Base-by-base conservation (phyloP, 2,113 vertebrate species). In the Psilopogon haemacephalus region DNA sequence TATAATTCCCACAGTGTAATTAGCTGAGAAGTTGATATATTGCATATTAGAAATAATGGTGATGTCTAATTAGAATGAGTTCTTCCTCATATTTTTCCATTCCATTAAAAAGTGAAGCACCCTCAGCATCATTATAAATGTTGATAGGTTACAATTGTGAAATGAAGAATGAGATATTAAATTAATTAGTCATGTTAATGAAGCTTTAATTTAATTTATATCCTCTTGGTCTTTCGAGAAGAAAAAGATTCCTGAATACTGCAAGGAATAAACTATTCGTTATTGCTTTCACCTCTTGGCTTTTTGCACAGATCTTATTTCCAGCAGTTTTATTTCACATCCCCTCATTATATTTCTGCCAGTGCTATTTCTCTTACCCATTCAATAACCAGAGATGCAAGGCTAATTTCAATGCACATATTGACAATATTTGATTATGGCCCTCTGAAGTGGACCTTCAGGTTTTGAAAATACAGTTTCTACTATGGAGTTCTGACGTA, bases 1-100 rank as follows among this genome's bases (percentile, higher is more conserved):
- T 94, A 82, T 83, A 96, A 96, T 90, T 95, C 48, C 65, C n/a
- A 59, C 38, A 93, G 67, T 91, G 91, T 94, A 97, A 97, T 97
- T 97, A 96, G 77, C 70, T 89, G 73, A 90, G 88, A 88, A 88
- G 28, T 58, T 97, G 92, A 97, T 95, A 91, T 93, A 96, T 84
- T 95, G 24, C 37, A 38, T 91, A 86, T 94, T 96, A 86, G 84
- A 95, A 94, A 91, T 90, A 95, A 93, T 89, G 67, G 89, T 91
- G 86, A 77, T 94, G 68, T 89, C 89, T 88, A 88, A 94, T 90
- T 33, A 93, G 86, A 94, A 93, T 76, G 67, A 96, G 76, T 94
- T 67, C 63, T 89, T 97, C 91, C 75, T 90, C 33, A 37, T 72
- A 88, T 84, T 86, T 95, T 95, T 94, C 77, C 79, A 84, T 95